Evolutionary conservation across 2,113 vertebrate species (phyloP).

Genomic region (Cardinalis cardinalis): DNA sequence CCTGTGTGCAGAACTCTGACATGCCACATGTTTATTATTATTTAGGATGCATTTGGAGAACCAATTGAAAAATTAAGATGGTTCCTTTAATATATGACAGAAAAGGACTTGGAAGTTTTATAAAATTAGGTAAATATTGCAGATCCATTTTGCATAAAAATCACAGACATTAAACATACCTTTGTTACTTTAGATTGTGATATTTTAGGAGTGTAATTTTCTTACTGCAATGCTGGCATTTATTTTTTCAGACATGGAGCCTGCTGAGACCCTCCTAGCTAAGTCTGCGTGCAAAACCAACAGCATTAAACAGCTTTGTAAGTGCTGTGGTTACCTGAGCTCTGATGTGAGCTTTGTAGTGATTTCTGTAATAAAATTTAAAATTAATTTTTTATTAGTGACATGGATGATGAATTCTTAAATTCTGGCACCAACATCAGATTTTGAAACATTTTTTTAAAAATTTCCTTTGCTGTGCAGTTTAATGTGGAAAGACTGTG

Average conservation of each 20-base stretch:
- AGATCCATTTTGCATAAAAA: not conserved
- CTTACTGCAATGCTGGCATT: not conserved
- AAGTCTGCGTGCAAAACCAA: not conserved
- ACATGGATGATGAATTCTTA: not conserved
- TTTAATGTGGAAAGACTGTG: not conserved
- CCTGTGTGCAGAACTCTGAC: fast-evolving
- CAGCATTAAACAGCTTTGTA: not conserved
- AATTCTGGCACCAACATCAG: not conserved
- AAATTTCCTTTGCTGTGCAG: not conserved
- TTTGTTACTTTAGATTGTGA: fast-evolving
- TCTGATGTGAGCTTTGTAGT: not conserved
- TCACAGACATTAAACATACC: not conserved
- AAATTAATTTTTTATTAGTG: not conserved
- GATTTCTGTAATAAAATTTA: not conserved
- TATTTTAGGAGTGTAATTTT: not conserved
- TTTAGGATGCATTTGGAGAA: not conserved
- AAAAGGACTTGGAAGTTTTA: not conserved
- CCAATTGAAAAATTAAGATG: not conserved
- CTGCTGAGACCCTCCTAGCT: not conserved
- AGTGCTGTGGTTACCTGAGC: not conserved
- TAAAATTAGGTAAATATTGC: not conserved
- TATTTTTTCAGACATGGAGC: not conserved
- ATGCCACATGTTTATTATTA: not conserved
- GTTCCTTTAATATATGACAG: not conserved
- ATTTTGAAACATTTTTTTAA: not conserved